phyloP scores from a whole-genome alignment of 2,888 invertebrate species.

The Holacanthella duospinosa region DNA sequence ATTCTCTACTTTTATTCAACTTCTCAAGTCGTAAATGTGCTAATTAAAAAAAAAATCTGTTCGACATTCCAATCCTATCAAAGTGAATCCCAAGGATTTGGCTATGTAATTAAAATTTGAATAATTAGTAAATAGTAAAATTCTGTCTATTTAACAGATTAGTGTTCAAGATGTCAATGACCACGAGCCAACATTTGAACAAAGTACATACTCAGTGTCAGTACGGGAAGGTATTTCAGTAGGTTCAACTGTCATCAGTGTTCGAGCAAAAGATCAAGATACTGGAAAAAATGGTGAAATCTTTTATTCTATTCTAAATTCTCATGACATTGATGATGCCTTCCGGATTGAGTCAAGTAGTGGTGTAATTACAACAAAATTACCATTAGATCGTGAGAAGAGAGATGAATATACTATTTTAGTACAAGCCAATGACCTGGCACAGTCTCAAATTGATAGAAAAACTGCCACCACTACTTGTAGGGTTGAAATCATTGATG shows the following conservation, averaged over 20 bases:
- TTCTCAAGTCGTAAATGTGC: too few relatives aligned
- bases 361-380: constrained; percentile 74
- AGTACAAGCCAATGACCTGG: constrained; percentile 75
- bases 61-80: neutral
- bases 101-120: too few relatives aligned
- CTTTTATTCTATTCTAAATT: constrained; percentile 44
- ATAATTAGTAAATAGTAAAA: neutral
- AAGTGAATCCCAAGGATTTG: neutral
- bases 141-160: constrained; percentile 48
- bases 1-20: too few relatives aligned
- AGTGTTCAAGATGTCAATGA: constrained; percentile 92
- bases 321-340: constrained; percentile 60
- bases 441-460: constrained; percentile 61
- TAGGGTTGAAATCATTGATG: constrained; percentile 70
- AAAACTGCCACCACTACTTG: constrained; percentile 73
- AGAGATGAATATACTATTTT: constrained; percentile 72
- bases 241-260: constrained; percentile 75
- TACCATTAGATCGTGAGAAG: constrained; percentile 74
- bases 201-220: constrained; percentile 76
- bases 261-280: constrained; percentile 86
- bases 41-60: neutral
- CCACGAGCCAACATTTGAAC: constrained; percentile 85
- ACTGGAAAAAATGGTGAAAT: constrained; percentile 80
- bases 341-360: constrained; percentile 72
- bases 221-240: constrained; percentile 79